phyloP scores from a whole-genome alignment of 2,113 vertebrate species.

The Stictonetta naevosa region DNA sequence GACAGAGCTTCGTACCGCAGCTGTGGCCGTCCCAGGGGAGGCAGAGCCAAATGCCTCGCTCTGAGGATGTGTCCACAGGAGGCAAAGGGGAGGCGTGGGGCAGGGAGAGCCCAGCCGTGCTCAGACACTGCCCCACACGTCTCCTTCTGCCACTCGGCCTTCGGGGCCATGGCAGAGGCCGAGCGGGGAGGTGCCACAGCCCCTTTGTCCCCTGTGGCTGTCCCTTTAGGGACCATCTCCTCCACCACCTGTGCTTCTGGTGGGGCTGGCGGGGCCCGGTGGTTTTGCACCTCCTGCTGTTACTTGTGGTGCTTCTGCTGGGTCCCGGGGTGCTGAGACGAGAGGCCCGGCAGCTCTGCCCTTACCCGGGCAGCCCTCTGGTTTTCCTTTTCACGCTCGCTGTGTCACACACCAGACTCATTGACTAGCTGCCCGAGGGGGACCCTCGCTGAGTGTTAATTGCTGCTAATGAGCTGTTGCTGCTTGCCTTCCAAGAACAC shows the following conservation, averaged over 20 bases:
- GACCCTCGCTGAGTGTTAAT: slow-evolving; percentile 55
- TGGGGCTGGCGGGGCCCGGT: not conserved
- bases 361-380: not conserved
- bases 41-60: not conserved
- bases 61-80: not conserved
- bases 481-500: slow-evolving; percentile 46
- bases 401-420: slow-evolving; percentile 51
- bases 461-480: slow-evolving; percentile 64
- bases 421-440: slow-evolving; percentile 44
- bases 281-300: not conserved
- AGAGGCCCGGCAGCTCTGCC: not conserved
- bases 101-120: not conserved
- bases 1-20: not conserved
- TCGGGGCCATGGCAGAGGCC: not conserved
- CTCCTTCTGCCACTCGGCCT: not conserved
- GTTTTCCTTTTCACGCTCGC: slow-evolving; percentile 30
- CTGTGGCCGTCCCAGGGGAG: not conserved
- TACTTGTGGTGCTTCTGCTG: not conserved
- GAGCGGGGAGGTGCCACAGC: not conserved
- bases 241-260: not conserved
- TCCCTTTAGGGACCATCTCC: not conserved
- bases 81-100: not conserved
- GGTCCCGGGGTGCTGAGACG: not conserved
- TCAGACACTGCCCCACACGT: not conserved
- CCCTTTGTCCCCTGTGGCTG: not conserved